phyloP scores from a whole-genome alignment of 2,113 vertebrate genomes.

The Rhinoderma darwinii region DNA sequence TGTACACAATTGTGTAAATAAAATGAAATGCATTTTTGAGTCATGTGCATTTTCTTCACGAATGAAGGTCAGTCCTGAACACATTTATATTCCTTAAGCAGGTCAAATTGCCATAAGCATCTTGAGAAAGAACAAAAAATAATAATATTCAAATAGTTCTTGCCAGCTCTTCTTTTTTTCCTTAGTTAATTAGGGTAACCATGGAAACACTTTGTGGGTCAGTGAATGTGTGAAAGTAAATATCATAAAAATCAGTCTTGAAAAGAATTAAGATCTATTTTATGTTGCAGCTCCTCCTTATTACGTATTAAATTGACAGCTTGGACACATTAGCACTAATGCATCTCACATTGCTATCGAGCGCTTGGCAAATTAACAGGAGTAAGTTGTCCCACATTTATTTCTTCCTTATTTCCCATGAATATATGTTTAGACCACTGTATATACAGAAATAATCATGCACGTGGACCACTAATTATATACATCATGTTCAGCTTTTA shows the following conservation, averaged over 20 bases:
- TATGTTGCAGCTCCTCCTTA: conserved; percentile 31
- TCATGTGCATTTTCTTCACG: not conserved
- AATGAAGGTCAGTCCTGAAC: not conserved
- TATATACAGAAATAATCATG: not conserved
- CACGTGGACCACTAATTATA: not conserved
- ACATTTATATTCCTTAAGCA: conserved; percentile 17
- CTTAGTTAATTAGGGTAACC: conserved; percentile 43
- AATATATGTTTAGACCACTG: not conserved
- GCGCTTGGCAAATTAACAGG: conserved; percentile 34
- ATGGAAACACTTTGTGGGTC: conserved; percentile 24
- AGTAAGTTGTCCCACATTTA: not conserved
- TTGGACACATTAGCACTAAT: conserved; percentile 32
- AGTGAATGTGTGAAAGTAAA: conserved; percentile 18
- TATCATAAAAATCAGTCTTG: not conserved
- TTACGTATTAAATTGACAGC: not conserved
- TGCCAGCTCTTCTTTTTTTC: conserved; percentile 18
- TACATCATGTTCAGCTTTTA: not conserved
- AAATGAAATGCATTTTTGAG: conserved; percentile 15
- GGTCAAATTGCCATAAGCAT: conserved; percentile 22
- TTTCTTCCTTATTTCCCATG: not conserved
- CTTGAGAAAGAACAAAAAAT: conserved; percentile 5
- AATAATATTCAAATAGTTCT: conserved; percentile 19
- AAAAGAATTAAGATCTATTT: conserved; percentile 34
- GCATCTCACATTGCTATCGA: conserved; percentile 25
- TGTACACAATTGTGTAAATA: conserved; percentile 7